These are phyloP conservation scores for Mus musculus DNA, from an alignment of 2,113 vertebrate species.

Conservation along the genomic window DNA sequence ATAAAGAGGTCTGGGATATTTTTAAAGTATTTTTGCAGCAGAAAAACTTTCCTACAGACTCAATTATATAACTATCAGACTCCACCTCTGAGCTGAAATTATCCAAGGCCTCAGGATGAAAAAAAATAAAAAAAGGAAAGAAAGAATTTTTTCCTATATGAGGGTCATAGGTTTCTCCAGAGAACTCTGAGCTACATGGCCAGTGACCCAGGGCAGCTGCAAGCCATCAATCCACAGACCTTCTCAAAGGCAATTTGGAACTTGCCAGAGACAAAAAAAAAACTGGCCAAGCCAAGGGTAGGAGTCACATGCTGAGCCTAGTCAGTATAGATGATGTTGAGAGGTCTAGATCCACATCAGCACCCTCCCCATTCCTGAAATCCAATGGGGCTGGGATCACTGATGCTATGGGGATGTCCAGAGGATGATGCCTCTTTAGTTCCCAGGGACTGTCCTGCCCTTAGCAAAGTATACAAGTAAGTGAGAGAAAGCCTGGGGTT, in stretches of 20 bases:
- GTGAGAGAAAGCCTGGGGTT: neutral
- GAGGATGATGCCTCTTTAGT: neutral
- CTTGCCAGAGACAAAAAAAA: neutral
- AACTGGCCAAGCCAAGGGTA: neutral
- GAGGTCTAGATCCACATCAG: neutral
- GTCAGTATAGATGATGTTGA: accelerated
- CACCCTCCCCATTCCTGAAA: neutral
- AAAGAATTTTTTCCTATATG: slow-evolving; percentile 55
- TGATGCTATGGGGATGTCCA: neutral
- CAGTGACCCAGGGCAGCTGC: slow-evolving; percentile 52
- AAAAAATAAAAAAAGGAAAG: slow-evolving; percentile 1
- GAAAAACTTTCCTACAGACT: slow-evolving; percentile 81
- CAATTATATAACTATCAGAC: slow-evolving; percentile 81
- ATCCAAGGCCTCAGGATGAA: slow-evolving; percentile 65
- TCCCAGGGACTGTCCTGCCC: neutral
- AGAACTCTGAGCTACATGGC: slow-evolving; percentile 43
- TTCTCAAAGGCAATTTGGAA: neutral
- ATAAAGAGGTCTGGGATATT: slow-evolving; percentile 77
- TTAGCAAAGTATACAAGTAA: neutral
- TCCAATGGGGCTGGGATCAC: neutral
- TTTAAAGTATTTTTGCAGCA: slow-evolving; percentile 78
- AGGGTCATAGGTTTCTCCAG: slow-evolving; percentile 68
- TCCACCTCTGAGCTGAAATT: slow-evolving; percentile 77
- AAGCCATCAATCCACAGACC: slow-evolving; percentile 33
- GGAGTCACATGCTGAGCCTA: neutral